Base-by-base conservation (phyloP, 2,888 invertebrate genomes). In the Phytoseiulus persimilis region DNA sequence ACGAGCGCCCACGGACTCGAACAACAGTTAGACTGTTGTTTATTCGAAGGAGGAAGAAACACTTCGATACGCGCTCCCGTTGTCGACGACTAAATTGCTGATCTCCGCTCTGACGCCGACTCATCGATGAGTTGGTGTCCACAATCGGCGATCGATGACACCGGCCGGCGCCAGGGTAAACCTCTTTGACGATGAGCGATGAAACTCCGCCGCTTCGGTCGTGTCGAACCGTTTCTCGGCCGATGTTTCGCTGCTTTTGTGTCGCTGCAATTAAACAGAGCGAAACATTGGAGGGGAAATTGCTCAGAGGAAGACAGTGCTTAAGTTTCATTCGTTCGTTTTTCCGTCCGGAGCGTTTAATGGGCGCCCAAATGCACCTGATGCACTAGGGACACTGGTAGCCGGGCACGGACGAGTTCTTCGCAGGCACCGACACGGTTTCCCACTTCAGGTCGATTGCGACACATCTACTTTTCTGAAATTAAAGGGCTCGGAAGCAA, bases 161-260 rank as follows among this genome's bases (percentile, higher is more conserved):
- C 46, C 14, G 46, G 14, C 18, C 65, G 65, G 39, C 9, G 39
- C 39, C 39, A 39, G 1, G 65, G 5, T 65, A 2, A 14, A 65
- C 65, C 65, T 65, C 65, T 65, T 65, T 65, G 65, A 65, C 65
- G 65, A 65, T 65, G 65, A 65, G 65, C 65, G 65, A 65, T 65
- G 65, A 65, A 65, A 28, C 65, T 14, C 18, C 65, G 9, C 39
- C 39, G 39, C 39, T 39, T 39, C 28, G 5, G 65, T 65, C 65
- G 65, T 65, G 65, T 65, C 65, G 65, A 65, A 65, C 65, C 9
- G 65, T 65, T 46, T 46, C 46, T 46, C 46, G 46, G 14, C 6
- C 46, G 46, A 46, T 46, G 46, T 46, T 65, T 28, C 28, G 39
- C 39, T 65, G 14, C 18, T 28, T 28, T 23, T 65, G 65, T 65